Conservation (phyloP, 2,888 invertebrate species). For the Leptinotarsa peninsularis region DNA sequence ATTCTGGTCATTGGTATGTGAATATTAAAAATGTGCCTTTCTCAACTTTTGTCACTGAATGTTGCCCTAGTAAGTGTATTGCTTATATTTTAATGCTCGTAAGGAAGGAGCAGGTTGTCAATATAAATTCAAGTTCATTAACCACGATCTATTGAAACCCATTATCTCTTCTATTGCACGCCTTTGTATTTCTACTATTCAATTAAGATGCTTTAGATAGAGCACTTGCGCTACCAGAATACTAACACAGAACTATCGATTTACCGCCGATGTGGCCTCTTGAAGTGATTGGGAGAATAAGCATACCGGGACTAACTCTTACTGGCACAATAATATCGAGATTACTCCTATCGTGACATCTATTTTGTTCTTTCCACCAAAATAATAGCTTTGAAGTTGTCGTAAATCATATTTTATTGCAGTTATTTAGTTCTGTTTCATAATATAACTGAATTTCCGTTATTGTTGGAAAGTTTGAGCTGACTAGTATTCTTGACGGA, state of each 20-base stretch:
- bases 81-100: no score
- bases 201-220: slow-evolving; percentile 5
- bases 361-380: neutral
- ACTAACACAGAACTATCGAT: slow-evolving; percentile 33
- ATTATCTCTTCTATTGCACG: neutral
- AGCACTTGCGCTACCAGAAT: slow-evolving; percentile 20
- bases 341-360: slow-evolving; percentile 24
- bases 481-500: no score
- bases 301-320: slow-evolving; percentile 6
- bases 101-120: no score
- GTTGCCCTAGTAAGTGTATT: no score
- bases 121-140: no score
- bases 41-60: no score
- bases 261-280: neutral
- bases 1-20: no score
- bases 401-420: slow-evolving; percentile 26
- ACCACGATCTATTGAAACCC: neutral
- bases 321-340: slow-evolving; percentile 26
- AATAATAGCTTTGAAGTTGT: slow-evolving; percentile 18
- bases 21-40: no score
- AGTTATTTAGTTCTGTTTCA: neutral
- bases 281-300: neutral
- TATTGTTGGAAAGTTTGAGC: neutral
- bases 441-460: neutral
- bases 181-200: slow-evolving; percentile 14